Conservation (phyloP, 2,888 invertebrate species). For the Polyploca ridens region DNA sequence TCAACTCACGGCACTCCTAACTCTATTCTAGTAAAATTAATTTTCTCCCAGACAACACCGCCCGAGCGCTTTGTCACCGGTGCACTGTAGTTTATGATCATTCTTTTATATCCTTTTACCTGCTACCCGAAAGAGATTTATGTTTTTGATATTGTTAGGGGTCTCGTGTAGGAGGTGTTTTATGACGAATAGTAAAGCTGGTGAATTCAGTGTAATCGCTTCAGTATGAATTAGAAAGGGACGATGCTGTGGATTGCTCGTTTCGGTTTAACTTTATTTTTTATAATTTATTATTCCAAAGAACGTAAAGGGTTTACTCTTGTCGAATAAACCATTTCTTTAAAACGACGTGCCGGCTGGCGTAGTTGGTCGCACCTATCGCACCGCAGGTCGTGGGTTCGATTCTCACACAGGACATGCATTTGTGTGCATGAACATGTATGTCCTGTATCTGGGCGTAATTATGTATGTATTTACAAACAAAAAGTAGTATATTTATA, state of each 20-base stretch:
- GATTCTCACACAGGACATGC: too few species aligned
- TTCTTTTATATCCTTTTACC: conserved; percentile 10
- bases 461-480: too few species aligned
- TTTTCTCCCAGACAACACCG: conserved; percentile 2
- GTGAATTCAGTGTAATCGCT: neutral
- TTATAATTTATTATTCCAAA: too few species aligned
- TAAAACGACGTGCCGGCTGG: too few species aligned
- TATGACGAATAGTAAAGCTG: conserved; percentile 3
- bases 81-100: conserved; percentile 11
- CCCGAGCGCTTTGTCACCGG: conserved; percentile 10
- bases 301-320: too few species aligned
- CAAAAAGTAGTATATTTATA: too few species aligned
- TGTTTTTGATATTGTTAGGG: conserved; percentile 10
- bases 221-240: neutral
- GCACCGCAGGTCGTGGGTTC: too few species aligned
- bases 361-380: too few species aligned
- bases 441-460: too few species aligned
- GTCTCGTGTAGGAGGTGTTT: neutral
- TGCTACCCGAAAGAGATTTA: conserved; percentile 12
- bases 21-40: conserved; percentile 10
- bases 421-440: too few species aligned
- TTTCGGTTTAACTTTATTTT: too few species aligned
- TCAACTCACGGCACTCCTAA: neutral
- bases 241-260: neutral
- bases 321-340: too few species aligned